Conservation (phyloP, 2,888 invertebrate species). For the Chirona hameri region DNA sequence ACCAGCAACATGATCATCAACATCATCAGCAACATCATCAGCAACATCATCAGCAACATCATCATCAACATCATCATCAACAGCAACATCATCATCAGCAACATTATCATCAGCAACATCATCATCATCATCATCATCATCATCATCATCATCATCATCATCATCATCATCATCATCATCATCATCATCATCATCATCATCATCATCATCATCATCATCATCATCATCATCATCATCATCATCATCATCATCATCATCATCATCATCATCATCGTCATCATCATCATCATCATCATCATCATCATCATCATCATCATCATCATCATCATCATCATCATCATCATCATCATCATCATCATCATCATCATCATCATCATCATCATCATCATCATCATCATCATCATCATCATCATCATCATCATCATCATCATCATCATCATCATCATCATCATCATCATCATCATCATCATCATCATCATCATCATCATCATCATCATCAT, state of each 20-base stretch:
- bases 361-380: not conserved
- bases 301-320: constrained; percentile 22
- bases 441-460: too few species aligned
- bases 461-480: too few species aligned
- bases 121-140: too few species aligned
- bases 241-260: constrained; percentile 22
- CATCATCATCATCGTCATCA: constrained; percentile 22
- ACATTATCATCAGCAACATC: too few species aligned
- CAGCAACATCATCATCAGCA: too few species aligned
- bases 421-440: too few species aligned
- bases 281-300: constrained; percentile 22
- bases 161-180: constrained; percentile 13
- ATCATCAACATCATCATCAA: too few species aligned
- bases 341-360: constrained; percentile 22
- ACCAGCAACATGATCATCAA: too few species aligned
- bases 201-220: constrained; percentile 22
- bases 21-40: too few species aligned
- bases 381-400: not conserved
- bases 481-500: too few species aligned
- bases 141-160: constrained; percentile 12
- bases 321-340: constrained; percentile 22
- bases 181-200: constrained; percentile 22
- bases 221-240: constrained; percentile 22
- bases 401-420: constrained; percentile 10
- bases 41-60: too few species aligned